Conservation (phyloP, 1,140 invertebrate species). For the Heliconius hewitsoni region DNA sequence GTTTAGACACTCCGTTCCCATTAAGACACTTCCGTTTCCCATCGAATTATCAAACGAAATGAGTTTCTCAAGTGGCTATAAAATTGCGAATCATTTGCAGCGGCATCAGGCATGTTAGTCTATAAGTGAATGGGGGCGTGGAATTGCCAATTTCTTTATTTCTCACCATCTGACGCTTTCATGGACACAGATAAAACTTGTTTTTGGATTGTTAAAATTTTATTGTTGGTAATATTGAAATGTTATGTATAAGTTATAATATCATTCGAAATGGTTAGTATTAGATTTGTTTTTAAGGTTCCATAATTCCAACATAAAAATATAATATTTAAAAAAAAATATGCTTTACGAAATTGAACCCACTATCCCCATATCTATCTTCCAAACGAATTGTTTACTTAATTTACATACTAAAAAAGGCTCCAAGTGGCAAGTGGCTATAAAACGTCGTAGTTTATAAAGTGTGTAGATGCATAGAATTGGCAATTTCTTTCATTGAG, state of each 20-base stretch:
- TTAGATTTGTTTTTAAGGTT: too few relatives aligned
- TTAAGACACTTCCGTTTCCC: too few relatives aligned
- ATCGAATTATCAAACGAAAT: too few relatives aligned
- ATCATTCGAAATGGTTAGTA: too few relatives aligned
- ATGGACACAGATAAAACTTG: not conserved
- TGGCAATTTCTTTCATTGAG: constrained; percentile 40
- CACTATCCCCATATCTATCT: not conserved
- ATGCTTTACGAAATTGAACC: not conserved
- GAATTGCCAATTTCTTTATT: constrained; percentile 17
- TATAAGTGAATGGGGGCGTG: constrained; percentile 31
- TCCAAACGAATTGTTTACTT: not conserved
- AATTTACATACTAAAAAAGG: constrained; percentile 2
- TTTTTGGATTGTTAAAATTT: too few relatives aligned
- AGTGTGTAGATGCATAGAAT: constrained; percentile 21
- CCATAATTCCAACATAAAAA: too few relatives aligned
- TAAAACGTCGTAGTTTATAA: constrained; percentile 9
- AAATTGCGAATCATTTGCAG: constrained; percentile 31
- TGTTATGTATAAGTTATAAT: too few relatives aligned
- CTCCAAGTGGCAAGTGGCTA: not conserved
- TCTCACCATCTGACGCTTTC: constrained; percentile 3
- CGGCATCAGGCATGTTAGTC: constrained; percentile 19
- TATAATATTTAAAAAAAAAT: too few relatives aligned
- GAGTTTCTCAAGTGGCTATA: constrained; percentile 28
- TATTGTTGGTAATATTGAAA: too few relatives aligned
- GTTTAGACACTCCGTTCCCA: too few relatives aligned